Percentiles rank a stretch among this genome's conserved stretches.
These are phyloP conservation scores for Hirundo rustica DNA, from an alignment of 2,797 vertebrate genomes.

Conservation along the genomic window DNA sequence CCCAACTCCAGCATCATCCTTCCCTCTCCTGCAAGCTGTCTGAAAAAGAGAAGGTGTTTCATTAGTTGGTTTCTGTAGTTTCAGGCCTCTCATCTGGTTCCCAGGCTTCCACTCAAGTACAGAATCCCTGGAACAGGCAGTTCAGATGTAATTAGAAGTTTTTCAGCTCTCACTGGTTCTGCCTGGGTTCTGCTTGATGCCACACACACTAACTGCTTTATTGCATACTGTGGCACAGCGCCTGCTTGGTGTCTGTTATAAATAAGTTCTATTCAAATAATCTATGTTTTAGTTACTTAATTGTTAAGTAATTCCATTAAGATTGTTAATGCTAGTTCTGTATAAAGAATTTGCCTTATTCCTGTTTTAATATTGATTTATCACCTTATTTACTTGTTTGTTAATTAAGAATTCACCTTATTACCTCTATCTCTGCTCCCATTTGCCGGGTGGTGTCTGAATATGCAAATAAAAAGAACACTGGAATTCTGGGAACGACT, in stretches of 20 bases:
- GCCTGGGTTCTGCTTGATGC: background rate
- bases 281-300: too few species aligned
- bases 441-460: too few species aligned
- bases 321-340: too few species aligned
- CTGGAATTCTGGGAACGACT: too few species aligned
- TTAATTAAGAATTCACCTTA: too few species aligned
- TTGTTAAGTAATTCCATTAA: too few species aligned
- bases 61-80: background rate
- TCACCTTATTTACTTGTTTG: too few species aligned
- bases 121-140: background rate
- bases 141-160: slow-evolving; percentile 2
- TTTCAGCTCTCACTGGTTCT: background rate
- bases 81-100: background rate
- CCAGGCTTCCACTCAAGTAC: background rate
- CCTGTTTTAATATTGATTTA: too few species aligned
- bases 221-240: background rate
- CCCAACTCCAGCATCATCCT: background rate
- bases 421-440: too few species aligned
- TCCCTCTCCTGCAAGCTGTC: background rate
- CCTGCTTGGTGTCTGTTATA: background rate
- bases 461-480: too few species aligned
- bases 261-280: too few species aligned
- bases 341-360: too few species aligned
- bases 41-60: background rate
- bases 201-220: background rate